Evolutionary conservation across 92 coral and sea anemone species (phyloP).

Genomic region (Hydrozoanthus gracilis): DNA sequence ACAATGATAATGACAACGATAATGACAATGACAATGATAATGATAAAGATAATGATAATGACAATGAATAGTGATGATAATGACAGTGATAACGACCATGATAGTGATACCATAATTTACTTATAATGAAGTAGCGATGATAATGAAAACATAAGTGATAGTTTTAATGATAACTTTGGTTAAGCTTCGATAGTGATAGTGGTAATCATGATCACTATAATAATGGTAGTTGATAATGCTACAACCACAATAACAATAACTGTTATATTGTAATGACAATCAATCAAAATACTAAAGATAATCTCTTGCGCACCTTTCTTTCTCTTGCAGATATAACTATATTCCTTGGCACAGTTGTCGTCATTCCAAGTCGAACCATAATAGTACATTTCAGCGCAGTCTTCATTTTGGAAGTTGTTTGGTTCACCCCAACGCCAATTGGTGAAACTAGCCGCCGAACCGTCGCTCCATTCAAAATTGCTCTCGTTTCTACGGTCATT

Average conservation of each 20-base stretch:
- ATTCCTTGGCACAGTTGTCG: conserved; percentile 70
- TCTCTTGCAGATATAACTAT: conserved; percentile 86
- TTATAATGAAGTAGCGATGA: too few relatives aligned
- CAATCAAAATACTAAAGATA: background rate
- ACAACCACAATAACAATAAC: background rate
- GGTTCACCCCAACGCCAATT: conserved; percentile 87
- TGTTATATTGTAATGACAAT: background rate
- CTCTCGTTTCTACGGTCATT: conserved; percentile 83
- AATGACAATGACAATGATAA: too few relatives aligned
- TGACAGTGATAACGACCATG: too few relatives aligned
- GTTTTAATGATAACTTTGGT: too few relatives aligned
- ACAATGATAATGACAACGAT: too few relatives aligned
- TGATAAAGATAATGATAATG: too few relatives aligned
- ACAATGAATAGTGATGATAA: too few relatives aligned
- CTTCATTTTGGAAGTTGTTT: conserved; percentile 75
- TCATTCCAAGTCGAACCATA: conserved; percentile 76
- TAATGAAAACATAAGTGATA: too few relatives aligned
- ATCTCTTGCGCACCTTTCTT: conserved; percentile 54
- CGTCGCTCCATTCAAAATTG: conserved; percentile 90
- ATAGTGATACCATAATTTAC: too few relatives aligned
- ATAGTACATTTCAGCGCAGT: conserved; percentile 74
- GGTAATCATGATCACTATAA: too few relatives aligned
- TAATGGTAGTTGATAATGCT: too few relatives aligned
- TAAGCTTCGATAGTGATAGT: too few relatives aligned
- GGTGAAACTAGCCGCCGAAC: conserved; percentile 63